These are phyloP conservation scores for Odontophorus gujanensis DNA, from an alignment of 2,113 vertebrate species.

Conservation along the genomic window DNA sequence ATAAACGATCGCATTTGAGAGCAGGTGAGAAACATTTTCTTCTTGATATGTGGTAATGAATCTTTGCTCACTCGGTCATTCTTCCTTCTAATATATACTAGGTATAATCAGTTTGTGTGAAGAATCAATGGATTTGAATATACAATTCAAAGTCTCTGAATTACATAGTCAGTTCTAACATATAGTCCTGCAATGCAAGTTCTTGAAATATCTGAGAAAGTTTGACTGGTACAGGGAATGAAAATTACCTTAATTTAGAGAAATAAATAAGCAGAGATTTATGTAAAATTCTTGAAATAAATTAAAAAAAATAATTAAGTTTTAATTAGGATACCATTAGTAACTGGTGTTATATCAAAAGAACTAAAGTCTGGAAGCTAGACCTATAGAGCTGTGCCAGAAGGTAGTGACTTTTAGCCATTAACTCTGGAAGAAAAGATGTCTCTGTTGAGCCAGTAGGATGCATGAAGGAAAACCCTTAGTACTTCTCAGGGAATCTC, in stretches of 20 bases:
- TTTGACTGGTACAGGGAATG: neutral
- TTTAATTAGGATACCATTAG: neutral
- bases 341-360: rapidly evolving
- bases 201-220: neutral
- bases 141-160: neutral
- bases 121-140: neutral
- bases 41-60: neutral
- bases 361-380: neutral
- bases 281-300: neutral
- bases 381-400: neutral
- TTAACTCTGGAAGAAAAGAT: neutral
- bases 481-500: neutral
- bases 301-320: neutral
- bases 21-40: neutral
- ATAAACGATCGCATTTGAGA: neutral
- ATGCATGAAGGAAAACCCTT: neutral
- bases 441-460: neutral
- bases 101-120: neutral
- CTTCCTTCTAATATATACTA: neutral
- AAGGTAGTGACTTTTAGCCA: neutral
- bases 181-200: neutral
- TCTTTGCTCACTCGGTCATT: neutral
- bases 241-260: neutral
- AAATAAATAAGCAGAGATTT: conserved; percentile 2
- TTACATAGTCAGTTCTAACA: neutral